These are phyloP conservation scores for Zosterops hypoxanthus DNA, from an alignment of 2,113 vertebrate genomes.

Conservation along the genomic window DNA sequence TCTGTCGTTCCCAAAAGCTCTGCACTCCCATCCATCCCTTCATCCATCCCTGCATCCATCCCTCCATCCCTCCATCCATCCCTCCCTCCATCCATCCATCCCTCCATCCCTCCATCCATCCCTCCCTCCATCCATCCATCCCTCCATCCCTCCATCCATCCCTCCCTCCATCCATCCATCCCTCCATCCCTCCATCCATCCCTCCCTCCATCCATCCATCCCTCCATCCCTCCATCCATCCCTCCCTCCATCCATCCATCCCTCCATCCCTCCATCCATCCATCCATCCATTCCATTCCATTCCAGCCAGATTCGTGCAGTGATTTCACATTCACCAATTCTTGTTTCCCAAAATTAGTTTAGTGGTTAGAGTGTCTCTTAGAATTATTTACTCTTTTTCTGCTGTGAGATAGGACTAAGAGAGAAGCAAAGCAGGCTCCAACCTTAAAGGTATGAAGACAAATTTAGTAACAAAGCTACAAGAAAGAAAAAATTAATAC, in stretches of 20 bases:
- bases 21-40: accelerated
- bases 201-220: no score
- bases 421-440: background rate
- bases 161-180: no score
- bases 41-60: no score
- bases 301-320: background rate
- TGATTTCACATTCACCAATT: background rate
- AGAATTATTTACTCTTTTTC: background rate
- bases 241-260: no score
- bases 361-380: background rate
- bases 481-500: background rate
- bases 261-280: no score
- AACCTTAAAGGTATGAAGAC: background rate
- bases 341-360: background rate
- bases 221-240: no score
- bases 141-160: no score
- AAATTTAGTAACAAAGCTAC: background rate
- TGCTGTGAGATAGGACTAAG: background rate
- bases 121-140: no score
- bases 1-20: accelerated
- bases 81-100: background rate
- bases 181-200: no score
- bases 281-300: no score
- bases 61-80: no score
- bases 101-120: no score